These are phyloP conservation scores for Syritta pipiens DNA, from an alignment of 2,888 invertebrate species.

Conservation along the genomic window DNA sequence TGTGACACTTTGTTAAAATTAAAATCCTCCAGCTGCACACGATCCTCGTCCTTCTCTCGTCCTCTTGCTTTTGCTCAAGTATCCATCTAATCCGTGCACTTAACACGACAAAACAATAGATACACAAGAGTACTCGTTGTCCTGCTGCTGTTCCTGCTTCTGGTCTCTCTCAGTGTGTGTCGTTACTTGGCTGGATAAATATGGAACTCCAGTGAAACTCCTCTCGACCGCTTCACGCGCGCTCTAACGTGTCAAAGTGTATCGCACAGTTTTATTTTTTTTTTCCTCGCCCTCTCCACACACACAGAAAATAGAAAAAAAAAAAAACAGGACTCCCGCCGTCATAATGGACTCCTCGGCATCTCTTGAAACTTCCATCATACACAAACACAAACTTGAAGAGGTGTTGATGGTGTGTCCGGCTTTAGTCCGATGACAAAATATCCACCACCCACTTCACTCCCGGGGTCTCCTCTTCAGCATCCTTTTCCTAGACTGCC, in stretches of 20 bases:
- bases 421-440: conserved; percentile 9
- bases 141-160: not conserved
- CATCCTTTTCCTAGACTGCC: too few relatives aligned
- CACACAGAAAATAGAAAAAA: not conserved
- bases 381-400: conserved; percentile 15
- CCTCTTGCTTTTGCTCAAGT: conserved; percentile 47
- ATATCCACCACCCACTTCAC: not conserved
- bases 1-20: conserved; percentile 67
- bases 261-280: conserved; percentile 14
- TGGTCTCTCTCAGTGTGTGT: conserved; percentile 10
- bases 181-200: conserved; percentile 62
- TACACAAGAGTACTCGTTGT: conserved; percentile 43
- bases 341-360: conserved; percentile 31
- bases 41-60: conserved; percentile 1
- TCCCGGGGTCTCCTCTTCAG: too few relatives aligned
- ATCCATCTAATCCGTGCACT: conserved; percentile 68
- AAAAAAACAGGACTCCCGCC: conserved; percentile 24
- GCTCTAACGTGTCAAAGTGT: conserved; percentile 43
- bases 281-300: not conserved
- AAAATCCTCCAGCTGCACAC: conserved; percentile 57
- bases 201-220: conserved; percentile 40
- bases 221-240: conserved; percentile 20
- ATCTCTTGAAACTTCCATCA: conserved; percentile 45
- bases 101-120: conserved; percentile 66
- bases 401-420: conserved; percentile 53